Conservation (phyloP, 2,113 vertebrate genomes). For the Brachyistius frenatus region DNA sequence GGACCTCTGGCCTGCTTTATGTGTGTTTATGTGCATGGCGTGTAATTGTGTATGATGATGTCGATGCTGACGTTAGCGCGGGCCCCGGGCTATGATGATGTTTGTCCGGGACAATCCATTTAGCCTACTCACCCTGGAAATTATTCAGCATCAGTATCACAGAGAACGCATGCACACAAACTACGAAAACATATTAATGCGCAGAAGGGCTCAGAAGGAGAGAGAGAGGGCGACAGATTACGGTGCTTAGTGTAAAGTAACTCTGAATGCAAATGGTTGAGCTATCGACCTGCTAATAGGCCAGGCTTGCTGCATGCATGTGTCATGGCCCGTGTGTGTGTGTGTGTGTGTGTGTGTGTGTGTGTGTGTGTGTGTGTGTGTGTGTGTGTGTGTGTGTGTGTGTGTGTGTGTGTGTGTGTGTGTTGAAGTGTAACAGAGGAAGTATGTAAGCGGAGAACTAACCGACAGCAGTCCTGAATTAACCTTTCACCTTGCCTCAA, state of each 20-base stretch:
- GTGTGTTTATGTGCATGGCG: slow-evolving; percentile 20
- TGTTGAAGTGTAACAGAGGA: not conserved
- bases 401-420: not conserved
- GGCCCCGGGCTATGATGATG: slow-evolving; percentile 48
- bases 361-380: not conserved
- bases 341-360: not conserved
- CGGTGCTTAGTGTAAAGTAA: slow-evolving; percentile 40
- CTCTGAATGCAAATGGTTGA: slow-evolving; percentile 56
- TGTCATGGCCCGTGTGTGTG: not conserved
- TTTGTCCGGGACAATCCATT: slow-evolving; percentile 67
- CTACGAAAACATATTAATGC: slow-evolving; percentile 41
- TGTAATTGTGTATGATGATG: slow-evolving; percentile 32
- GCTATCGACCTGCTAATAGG: slow-evolving; percentile 51
- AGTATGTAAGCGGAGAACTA: no score
- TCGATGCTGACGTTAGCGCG: slow-evolving; percentile 36
- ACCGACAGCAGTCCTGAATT: no score
- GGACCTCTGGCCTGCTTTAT: slow-evolving; percentile 29
- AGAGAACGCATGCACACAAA: slow-evolving; percentile 43
- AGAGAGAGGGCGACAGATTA: slow-evolving; percentile 37
- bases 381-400: no score
- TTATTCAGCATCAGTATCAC: slow-evolving; percentile 70
- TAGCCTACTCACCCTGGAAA: slow-evolving; percentile 68
- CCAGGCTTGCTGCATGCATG: not conserved
- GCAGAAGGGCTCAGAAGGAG: not conserved
- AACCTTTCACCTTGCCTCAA: slow-evolving; percentile 22